Evolutionary conservation across 2,113 vertebrate genomes (phyloP).

Genomic region (Nyctereutes procyonoides): DNA sequence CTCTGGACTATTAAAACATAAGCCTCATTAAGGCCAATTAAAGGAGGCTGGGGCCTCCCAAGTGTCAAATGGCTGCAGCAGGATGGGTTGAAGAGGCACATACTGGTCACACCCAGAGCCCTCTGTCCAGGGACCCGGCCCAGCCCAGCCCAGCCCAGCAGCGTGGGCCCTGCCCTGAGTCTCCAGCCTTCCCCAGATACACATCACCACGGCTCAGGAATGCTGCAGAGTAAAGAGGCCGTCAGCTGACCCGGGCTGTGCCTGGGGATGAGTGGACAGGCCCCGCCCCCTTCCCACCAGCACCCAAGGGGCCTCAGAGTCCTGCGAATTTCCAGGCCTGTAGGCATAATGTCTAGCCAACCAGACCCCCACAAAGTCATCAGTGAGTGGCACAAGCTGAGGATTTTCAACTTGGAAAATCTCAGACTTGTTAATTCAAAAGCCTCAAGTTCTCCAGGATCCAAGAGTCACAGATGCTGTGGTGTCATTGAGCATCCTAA

Average conservation of each 20-base stretch:
- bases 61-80: neutral
- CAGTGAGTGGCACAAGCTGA: neutral
- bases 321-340: neutral
- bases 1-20: neutral
- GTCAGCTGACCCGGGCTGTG: neutral
- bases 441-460: neutral
- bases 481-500: neutral
- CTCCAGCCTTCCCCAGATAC: neutral
- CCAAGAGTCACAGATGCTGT: neutral
- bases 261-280: rapidly evolving
- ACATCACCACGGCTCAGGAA: neutral
- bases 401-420: neutral
- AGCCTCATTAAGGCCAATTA: conserved; percentile 58
- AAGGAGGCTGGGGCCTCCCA: neutral
- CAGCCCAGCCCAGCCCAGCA: neutral
- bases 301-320: neutral
- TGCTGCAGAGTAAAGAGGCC: neutral
- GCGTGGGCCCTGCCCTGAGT: neutral
- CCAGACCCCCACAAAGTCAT: rapidly evolving
- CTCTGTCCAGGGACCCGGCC: neutral
- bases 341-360: neutral
- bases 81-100: neutral
- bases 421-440: neutral
- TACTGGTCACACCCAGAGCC: neutral
- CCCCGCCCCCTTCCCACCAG: rapidly evolving